Evolutionary conservation across 2,113 vertebrate genomes (phyloP), one percentile per base, ranked within the genome.

Genomic region (Aramus guarauna): DNA sequence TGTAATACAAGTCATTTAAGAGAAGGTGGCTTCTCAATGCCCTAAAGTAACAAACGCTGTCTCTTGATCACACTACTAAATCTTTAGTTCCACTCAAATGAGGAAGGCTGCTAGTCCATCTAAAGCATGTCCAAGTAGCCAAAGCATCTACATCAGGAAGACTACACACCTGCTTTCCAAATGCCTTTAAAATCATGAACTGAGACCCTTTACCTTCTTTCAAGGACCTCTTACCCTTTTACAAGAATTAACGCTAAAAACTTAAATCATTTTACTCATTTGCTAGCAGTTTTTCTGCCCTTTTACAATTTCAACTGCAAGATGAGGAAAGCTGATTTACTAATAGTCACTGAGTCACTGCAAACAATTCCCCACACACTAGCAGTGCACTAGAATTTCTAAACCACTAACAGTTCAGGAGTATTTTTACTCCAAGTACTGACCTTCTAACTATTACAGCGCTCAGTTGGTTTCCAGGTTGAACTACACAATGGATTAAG

Each of bases 391-490:
- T 55, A 36, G 32, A 36, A 14, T 58, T 92, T 86, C 50, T 63
- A 50, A 83, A 53, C 5, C 0, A 0, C 0, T 36, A 48, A n/a
- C 22, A 71, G 55, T 24, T 59, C 50, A 80, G 76, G 15, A 0
- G 0, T 19, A n/a, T 37, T 76, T 75, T 68, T 60, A 66, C 13
- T 62, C 15, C 59, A 66, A 32, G 69, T 29, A 60, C 29, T 58
- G 27, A 5, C 2, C 21, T 69, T 66, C 59, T 4, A n/a, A 55
- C 29, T 75, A 53, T 15, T 41, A 4, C 60, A 69, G 20, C 10
- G 32, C 24, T 62, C 6, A 1, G 18, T 1, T 67, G 26, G 30
- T 47, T 91, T 81, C 47, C 59, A 89, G n/a, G 29, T 67, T 91
- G 52, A 88, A 77, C 59, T 36, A 32, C 18, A 55, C 47, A 66